These are phyloP conservation scores for Lagopus leucura DNA, from an alignment of 2,113 vertebrate species.

Conservation along the genomic window DNA sequence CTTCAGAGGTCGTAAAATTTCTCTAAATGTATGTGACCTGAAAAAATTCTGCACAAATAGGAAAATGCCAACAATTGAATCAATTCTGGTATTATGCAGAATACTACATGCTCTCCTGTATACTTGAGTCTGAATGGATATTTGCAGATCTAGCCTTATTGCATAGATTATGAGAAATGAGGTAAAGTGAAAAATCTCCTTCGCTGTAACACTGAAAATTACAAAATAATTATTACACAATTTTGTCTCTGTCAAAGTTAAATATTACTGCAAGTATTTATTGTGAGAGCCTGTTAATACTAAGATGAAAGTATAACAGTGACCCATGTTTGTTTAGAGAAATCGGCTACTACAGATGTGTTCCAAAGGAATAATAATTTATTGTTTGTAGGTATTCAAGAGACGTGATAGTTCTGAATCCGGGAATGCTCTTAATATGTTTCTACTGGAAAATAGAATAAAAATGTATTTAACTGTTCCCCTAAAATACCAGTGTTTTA, in stretches of 20 bases:
- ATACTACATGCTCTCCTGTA: neutral
- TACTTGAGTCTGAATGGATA: neutral
- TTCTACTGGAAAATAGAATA: neutral
- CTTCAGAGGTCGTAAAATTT: neutral
- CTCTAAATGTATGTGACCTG: neutral
- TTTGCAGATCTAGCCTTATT: neutral
- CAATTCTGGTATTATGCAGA: neutral
- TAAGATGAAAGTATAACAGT: neutral
- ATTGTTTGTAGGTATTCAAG: neutral
- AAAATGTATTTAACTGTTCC: neutral
- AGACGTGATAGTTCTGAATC: neutral
- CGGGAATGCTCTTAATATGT: neutral
- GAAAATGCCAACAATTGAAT: neutral
- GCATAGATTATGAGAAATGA: neutral
- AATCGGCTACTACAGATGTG: neutral
- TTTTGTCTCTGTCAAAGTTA: neutral
- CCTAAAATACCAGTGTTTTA: neutral
- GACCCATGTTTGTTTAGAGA: neutral
- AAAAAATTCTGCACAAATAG: neutral
- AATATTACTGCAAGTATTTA: neutral
- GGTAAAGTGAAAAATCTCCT: neutral
- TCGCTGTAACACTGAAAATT: neutral
- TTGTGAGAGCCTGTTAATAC: neutral
- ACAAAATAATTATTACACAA: neutral
- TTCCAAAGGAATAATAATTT: neutral